These are phyloP conservation scores for Podarcis lilfordi DNA, from an alignment of 2,797 vertebrate species.

Conservation along the genomic window DNA sequence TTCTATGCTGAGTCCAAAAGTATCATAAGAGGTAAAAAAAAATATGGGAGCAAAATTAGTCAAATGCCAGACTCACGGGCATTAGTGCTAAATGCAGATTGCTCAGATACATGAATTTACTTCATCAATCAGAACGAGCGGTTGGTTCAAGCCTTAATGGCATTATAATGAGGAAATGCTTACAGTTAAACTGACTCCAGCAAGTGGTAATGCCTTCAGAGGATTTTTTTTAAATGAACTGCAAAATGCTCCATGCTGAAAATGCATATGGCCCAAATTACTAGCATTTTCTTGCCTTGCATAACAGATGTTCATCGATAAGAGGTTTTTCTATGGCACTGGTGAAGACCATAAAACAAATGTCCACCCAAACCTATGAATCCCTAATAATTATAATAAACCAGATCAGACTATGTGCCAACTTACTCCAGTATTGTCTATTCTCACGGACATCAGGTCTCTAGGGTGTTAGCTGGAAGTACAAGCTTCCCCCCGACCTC, in stretches of 20 bases:
- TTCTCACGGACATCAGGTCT: background rate
- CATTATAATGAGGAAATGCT: conserved; percentile 64
- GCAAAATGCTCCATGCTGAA: conserved; percentile 45
- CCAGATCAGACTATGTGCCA: too few relatives aligned
- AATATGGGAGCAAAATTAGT: conserved; percentile 1
- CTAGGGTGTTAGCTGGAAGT: background rate
- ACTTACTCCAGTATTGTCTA: background rate
- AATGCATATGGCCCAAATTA: conserved; percentile 50
- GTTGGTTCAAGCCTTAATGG: conserved; percentile 57
- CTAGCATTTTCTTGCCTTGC: conserved; percentile 52
- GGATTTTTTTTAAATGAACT: conserved; percentile 55
- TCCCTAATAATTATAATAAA: background rate
- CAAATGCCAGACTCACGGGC: background rate
- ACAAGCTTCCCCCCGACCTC: background rate
- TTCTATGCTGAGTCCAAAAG: conserved; percentile 16
- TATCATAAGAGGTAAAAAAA: background rate
- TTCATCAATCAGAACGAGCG: conserved; percentile 59
- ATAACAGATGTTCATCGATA: conserved; percentile 13
- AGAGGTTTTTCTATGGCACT: background rate
- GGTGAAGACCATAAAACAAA: background rate
- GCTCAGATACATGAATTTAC: conserved; percentile 33
- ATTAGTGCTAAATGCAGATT: conserved; percentile 45
- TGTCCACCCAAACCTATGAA: conserved; percentile 12
- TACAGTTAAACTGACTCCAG: conserved; percentile 57
- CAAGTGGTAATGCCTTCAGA: conserved; percentile 49